Evolutionary conservation across 1,140 invertebrate species (phyloP), one percentile per base, ranked within the genome.

Genomic region (Drosophila insularis): DNA sequence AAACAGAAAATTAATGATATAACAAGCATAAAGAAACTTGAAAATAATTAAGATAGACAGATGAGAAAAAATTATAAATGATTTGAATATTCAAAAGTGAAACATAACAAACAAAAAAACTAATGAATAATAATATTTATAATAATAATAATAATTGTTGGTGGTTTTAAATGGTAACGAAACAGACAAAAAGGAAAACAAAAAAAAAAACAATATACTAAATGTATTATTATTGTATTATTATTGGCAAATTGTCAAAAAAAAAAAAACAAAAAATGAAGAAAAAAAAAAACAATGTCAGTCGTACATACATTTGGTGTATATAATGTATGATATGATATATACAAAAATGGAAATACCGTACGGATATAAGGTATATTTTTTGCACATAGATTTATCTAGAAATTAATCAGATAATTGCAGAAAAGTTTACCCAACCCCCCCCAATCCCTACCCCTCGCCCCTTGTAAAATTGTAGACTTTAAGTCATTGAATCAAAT

Each of bases 261-360:
- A 40, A 66, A 68, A 63, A 54, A 46, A 66, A 72, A 58, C 27
- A 27, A 27, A 27, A 27, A 27, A 27, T n/a, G n/a, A 27, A 27
- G 4, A 4, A 4, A 3, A 27, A 27, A 27, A 50, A 46, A 54
- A 55, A 21, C 31, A 23, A 63, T 19, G 27, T 39, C 63, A 27
- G 75, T 64, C 69, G 65, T 77, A 72, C 50, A 68, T 80, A 68
- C 68, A 79, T 79, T 77, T 87, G 80, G 80, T 87, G 80, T 87
- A 87, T 87, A 82, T 89, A 87, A 89, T 89, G 80, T 87, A 87
- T 84, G 76, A 87, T 87, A 87, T 84, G 76, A 87, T 89, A 86
- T 86, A 87, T 68, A 23, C 23, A 23, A 81, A 46, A 21, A 50
- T 17, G 8, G 17, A 50, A 27, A 50, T 50, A 50, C 43, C 43